Percentiles rank a stretch among this genome's conserved stretches.
Evolutionary conservation across 2,888 invertebrate genomes (phyloP).

Genomic region (Caenorhabditis sp.): DNA sequence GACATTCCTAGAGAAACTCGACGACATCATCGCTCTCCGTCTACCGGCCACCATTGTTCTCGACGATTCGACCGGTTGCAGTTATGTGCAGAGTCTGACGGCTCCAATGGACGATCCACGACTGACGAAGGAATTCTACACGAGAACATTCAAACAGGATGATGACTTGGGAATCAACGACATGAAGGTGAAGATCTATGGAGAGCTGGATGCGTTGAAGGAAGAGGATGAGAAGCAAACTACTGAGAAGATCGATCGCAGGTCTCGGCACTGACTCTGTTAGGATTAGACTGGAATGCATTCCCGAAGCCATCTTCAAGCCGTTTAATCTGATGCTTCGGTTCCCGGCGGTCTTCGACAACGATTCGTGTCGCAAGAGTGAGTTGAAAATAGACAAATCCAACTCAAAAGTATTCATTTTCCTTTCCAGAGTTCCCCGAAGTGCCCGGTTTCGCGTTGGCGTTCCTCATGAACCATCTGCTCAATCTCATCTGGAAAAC

Average conservation of each 20-base stretch:
- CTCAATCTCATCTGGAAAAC: slow-evolving; percentile 38
- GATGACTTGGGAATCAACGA: slow-evolving; percentile 96
- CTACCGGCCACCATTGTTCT: slow-evolving; percentile 89
- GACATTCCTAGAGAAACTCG: slow-evolving; percentile 72
- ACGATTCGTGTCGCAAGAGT: slow-evolving; percentile 57
- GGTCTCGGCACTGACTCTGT: slow-evolving; percentile 27
- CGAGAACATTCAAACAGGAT: slow-evolving; percentile 92
- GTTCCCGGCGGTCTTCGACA: slow-evolving; percentile 66
- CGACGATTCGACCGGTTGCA: slow-evolving; percentile 98
- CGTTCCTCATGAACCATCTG: slow-evolving; percentile 52
- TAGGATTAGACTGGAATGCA: slow-evolving; percentile 59
- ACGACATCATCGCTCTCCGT: slow-evolving; percentile 74
- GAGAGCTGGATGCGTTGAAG: slow-evolving; percentile 71
- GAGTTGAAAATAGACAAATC: background rate
- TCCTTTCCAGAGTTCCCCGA: slow-evolving; percentile 57
- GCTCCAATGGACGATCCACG: slow-evolving; percentile 84
- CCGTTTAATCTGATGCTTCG: slow-evolving; percentile 66
- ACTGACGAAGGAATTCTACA: slow-evolving; percentile 90
- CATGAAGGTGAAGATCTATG: slow-evolving; percentile 94
- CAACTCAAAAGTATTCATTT: background rate
- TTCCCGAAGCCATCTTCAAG: slow-evolving; percentile 65
- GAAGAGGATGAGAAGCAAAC: slow-evolving; percentile 71
- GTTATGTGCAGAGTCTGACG: slow-evolving; percentile 87
- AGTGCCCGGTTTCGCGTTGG: slow-evolving; percentile 59
- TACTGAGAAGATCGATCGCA: no score